phyloP scores from a whole-genome alignment of 2,113 vertebrate species.

The Onychostruthus taczanowskii region DNA sequence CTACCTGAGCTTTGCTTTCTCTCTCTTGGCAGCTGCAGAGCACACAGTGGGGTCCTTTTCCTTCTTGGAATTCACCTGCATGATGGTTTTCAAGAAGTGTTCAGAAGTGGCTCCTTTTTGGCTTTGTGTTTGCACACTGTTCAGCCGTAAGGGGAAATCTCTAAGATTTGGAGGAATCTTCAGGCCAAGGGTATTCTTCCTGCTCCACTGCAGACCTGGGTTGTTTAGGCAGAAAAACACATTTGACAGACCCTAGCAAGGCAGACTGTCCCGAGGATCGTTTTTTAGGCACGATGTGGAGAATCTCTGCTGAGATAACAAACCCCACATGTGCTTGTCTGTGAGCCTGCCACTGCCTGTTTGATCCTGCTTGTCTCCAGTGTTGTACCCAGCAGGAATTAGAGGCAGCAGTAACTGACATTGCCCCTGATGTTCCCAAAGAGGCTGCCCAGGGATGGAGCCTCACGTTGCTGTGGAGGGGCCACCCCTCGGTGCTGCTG shows the following conservation, averaged over 20 bases:
- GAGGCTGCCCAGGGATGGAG: background rate
- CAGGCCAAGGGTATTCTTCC: background rate
- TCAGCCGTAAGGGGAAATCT: background rate
- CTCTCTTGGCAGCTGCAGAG: background rate
- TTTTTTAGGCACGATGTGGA: background rate
- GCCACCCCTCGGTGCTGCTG: background rate
- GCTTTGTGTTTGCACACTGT: background rate
- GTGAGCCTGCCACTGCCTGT: background rate
- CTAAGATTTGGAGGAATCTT: background rate
- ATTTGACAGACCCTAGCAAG: background rate
- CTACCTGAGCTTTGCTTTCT: background rate
- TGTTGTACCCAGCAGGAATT: background rate
- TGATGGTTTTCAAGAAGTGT: background rate
- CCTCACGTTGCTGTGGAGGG: background rate
- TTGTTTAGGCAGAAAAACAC: background rate
- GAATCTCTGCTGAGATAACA: background rate
- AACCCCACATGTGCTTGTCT: background rate
- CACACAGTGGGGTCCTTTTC: background rate
- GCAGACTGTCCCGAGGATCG: background rate
- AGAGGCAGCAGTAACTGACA: background rate
- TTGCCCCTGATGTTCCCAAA: background rate
- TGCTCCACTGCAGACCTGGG: fast-evolving
- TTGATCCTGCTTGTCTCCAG: background rate
- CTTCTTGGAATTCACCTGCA: background rate
- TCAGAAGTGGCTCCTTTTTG: background rate